Conservation (phyloP, 2,888 invertebrate species). For the Epinotia ramella region DNA sequence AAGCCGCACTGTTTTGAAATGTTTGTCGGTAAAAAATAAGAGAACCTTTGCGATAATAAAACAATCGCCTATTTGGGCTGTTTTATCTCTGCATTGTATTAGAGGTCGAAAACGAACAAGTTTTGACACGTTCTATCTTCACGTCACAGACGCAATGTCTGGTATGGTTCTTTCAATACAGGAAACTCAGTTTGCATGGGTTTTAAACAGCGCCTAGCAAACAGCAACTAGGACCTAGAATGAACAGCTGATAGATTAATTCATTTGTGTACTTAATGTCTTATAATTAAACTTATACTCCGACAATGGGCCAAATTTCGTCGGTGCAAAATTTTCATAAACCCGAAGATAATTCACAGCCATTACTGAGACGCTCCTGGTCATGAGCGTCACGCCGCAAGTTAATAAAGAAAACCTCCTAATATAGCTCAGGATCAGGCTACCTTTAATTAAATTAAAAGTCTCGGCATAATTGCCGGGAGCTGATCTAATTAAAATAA, state of each 20-base stretch:
- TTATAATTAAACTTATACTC: not conserved
- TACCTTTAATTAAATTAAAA: constrained; percentile 44
- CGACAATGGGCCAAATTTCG: not conserved
- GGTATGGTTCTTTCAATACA: not conserved
- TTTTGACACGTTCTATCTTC: constrained; percentile 23
- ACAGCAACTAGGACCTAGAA: too few relatives aligned
- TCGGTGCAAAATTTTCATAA: constrained; percentile 7
- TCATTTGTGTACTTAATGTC: not conserved
- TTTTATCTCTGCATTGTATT: not conserved
- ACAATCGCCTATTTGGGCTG: not conserved
- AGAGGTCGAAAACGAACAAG: constrained; percentile 2
- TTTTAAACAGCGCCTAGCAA: not conserved
- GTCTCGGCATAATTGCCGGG: constrained; percentile 35
- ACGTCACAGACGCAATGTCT: not conserved
- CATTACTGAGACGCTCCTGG: not conserved
- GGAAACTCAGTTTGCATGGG: not conserved
- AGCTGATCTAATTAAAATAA: constrained; percentile 39
- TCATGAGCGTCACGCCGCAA: constrained; percentile 10
- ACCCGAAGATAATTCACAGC: not conserved
- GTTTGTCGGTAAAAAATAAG: not conserved
- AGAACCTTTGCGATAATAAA: not conserved
- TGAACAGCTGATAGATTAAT: not conserved
- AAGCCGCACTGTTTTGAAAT: constrained; percentile 4
- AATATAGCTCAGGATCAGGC: constrained; percentile 34
- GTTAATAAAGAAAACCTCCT: constrained; percentile 42